A percentile compares a stretch with the other conserved stretches of the same genome.
These are phyloP conservation scores for Amphipoea lucens DNA, from an alignment of 2,888 invertebrate species.

Conservation along the genomic window DNA sequence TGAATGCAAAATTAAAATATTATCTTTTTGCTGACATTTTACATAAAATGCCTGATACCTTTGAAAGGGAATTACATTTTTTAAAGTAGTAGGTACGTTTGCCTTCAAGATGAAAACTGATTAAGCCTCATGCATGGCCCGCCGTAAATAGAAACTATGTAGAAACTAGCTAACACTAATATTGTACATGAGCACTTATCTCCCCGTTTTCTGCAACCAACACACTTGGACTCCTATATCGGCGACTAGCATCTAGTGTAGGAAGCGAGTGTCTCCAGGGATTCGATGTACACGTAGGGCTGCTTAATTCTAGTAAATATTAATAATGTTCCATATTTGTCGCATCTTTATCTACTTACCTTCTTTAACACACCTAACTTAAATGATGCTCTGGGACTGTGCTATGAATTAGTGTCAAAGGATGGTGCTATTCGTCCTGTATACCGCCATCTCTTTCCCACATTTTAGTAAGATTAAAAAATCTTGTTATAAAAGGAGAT, in stretches of 20 bases:
- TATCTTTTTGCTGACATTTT: neutral
- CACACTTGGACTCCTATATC: conserved; percentile 17
- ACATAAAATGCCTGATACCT: neutral
- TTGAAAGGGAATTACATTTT: neutral
- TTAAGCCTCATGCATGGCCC: neutral
- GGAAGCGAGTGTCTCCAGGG: conserved; percentile 35
- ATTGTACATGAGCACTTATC: neutral
- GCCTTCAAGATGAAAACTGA: neutral
- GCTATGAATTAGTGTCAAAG: too few relatives aligned
- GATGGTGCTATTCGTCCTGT: too few relatives aligned
- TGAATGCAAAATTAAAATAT: neutral
- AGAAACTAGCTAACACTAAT: neutral
- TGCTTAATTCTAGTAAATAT: conserved; percentile 5
- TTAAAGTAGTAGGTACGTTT: neutral
- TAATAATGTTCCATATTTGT: too few relatives aligned
- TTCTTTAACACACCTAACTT: neutral
- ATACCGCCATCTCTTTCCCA: too few relatives aligned
- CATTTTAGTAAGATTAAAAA: too few relatives aligned
- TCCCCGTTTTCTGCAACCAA: conserved; percentile 5
- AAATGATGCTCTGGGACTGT: neutral
- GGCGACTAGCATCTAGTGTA: conserved; percentile 7
- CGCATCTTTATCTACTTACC: neutral
- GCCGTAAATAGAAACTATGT: neutral
- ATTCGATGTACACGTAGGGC: conserved; percentile 29
- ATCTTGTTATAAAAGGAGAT: too few relatives aligned